These are phyloP conservation scores for Terebella lapidaria DNA, from an alignment of 2,888 invertebrate genomes.

Conservation along the genomic window DNA sequence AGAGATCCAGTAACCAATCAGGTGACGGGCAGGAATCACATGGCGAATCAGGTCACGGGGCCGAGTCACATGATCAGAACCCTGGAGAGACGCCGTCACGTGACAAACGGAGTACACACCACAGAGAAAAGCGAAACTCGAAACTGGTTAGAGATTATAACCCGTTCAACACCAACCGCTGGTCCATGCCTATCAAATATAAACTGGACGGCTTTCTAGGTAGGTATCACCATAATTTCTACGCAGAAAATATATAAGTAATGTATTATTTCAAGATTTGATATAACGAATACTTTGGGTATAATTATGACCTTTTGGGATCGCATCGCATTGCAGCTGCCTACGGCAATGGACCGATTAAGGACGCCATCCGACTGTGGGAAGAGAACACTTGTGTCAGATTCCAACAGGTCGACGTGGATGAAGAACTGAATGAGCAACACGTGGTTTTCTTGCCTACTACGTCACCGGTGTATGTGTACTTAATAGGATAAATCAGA, in stretches of 20 bases:
- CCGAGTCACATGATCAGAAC: no score
- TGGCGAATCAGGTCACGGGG: no score
- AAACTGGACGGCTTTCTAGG: not conserved
- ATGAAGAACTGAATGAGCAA: not conserved
- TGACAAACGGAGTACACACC: not conserved
- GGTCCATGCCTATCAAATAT: not conserved
- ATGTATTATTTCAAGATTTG: not conserved
- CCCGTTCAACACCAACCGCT: not conserved
- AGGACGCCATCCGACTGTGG: not conserved
- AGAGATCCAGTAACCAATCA: not conserved
- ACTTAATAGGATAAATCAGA: no score
- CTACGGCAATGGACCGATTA: not conserved
- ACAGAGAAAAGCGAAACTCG: not conserved
- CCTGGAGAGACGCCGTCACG: no score
- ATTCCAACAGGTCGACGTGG: not conserved
- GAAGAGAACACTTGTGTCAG: not conserved
- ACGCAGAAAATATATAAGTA: not conserved
- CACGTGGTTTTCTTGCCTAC: not conserved
- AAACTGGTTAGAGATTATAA: not conserved
- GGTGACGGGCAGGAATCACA: not conserved
- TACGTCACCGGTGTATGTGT: not conserved
- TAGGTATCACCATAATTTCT: not conserved
- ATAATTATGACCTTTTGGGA: no score
- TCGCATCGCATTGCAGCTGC: not conserved
- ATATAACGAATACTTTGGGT: not conserved